phyloP scores from a whole-genome alignment of 2,888 invertebrate genomes.

The Tridacna gigas region DNA sequence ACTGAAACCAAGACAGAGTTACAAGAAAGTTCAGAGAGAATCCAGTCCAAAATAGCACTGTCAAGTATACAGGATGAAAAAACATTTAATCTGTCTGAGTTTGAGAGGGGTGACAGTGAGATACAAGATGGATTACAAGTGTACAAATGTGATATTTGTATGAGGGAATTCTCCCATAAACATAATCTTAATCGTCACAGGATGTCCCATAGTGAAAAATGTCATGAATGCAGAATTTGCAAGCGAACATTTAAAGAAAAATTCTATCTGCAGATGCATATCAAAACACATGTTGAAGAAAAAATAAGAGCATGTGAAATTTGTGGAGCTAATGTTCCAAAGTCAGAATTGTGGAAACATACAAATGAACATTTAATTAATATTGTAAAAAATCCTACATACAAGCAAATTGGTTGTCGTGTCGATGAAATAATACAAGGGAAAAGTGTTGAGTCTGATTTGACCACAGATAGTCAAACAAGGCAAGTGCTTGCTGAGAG shows the following conservation, averaged over 20 bases:
- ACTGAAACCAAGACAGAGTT: background rate
- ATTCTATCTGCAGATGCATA: constrained; percentile 62
- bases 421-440: constrained; percentile 51
- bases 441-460: constrained; percentile 10
- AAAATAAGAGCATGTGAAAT: constrained; percentile 44
- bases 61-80: background rate
- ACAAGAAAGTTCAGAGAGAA: background rate
- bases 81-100: background rate
- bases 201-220: constrained; percentile 54
- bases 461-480: constrained; percentile 1
- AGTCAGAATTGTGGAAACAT: constrained; percentile 41
- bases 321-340: constrained; percentile 45
- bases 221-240: constrained; percentile 42
- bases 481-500: constrained; percentile 13
- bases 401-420: constrained; percentile 48
- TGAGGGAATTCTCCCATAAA: constrained; percentile 38
- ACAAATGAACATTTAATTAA: constrained; percentile 41
- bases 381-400: constrained; percentile 52
- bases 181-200: constrained; percentile 57
- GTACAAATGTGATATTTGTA: constrained; percentile 43
- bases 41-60: background rate
- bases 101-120: background rate
- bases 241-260: constrained; percentile 44
- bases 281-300: constrained; percentile 46
- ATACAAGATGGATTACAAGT: background rate